Conservation (phyloP, 2,888 invertebrate species). For the Agrotis exclamationis region DNA sequence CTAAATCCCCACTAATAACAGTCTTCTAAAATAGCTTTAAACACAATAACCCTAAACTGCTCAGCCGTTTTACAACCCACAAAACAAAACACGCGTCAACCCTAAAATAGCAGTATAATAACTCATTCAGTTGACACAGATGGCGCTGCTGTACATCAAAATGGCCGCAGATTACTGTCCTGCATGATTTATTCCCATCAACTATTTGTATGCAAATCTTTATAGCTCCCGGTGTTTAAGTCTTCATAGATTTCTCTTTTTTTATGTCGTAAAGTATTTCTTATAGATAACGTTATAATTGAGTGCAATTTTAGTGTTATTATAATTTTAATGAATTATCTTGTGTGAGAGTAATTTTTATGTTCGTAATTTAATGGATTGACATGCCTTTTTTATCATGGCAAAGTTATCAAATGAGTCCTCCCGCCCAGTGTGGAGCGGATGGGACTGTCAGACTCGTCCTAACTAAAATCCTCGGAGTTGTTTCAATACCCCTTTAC, state of each 20-base stretch:
- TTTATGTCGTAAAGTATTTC: slow-evolving; percentile 42
- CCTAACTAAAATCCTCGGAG: too few relatives aligned
- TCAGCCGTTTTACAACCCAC: slow-evolving; percentile 26
- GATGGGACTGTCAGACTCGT: too few relatives aligned
- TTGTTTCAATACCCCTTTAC: too few relatives aligned
- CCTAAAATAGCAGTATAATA: slow-evolving; percentile 83
- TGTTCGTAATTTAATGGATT: too few relatives aligned
- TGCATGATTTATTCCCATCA: slow-evolving; percentile 87
- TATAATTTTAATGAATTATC: slow-evolving; percentile 21
- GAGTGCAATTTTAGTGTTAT: slow-evolving; percentile 34
- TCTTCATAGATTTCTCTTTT: slow-evolving; percentile 59
- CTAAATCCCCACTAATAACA: background rate
- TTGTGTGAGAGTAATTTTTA: background rate
- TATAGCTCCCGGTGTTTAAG: slow-evolving; percentile 73
- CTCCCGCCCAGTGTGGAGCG: too few relatives aligned
- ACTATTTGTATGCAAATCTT: slow-evolving; percentile 84
- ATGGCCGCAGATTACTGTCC: slow-evolving; percentile 88
- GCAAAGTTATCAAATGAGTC: too few relatives aligned
- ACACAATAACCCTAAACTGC: slow-evolving; percentile 40
- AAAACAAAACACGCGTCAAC: slow-evolving; percentile 66
- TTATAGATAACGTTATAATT: slow-evolving; percentile 42
- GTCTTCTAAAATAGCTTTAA: slow-evolving; percentile 12
- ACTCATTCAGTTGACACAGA: slow-evolving; percentile 90
- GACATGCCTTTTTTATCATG: background rate
- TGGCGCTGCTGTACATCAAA: slow-evolving; percentile 89